Evolutionary conservation across 92 coral and sea anemone genomes (phyloP), one percentile per base, ranked within the genome.

Genomic region (Nematostella vectensis): DNA sequence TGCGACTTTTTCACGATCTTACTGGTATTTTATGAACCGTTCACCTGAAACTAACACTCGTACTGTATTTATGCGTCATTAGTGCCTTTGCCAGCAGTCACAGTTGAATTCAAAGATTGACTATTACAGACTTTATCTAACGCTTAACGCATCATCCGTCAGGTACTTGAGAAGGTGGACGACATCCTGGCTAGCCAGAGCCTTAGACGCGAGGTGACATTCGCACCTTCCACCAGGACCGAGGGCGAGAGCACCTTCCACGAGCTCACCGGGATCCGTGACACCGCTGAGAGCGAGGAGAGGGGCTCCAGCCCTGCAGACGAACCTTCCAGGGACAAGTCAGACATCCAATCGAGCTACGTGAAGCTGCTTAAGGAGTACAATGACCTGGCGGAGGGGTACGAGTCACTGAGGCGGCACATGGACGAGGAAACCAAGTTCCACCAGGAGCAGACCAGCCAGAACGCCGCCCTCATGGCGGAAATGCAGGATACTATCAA

Each of bases 401-500:
- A 77, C 62, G 86, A 77, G 33, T 44, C 59, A 31, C 40, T 91
- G 27, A 76, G 71, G 39, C 73, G 69, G 58, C 84, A 78, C 45
- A 39, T 85, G 62, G 84, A 86, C 44, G 85, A 74, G 23, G 87
- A 81, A 24, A 68, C 89, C 0, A 91, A 91, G 59, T 91, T 83
- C 29, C 81, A 78, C 56, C 96, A 86, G 48, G 93, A 82, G 49
- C 95, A 91, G 61, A 85, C 95, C 29, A 91, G 93, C 44, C 86
- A 86, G 61, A 91, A 91, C 48, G 98, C 85, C 3, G 76, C 88
- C 3, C 75, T 91, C 1, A 91, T 91, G 98, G 83, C 86, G 10
- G 98, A 91, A 58, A 91, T 91, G 98, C 98, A 91, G 37, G 98
- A 91, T 20, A 81, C 98, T 20, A 91, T 91, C n/a, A 82, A 76